Evolutionary conservation across 2,888 invertebrate genomes (phyloP), one percentile per base, ranked within the genome.

Genomic region (Meliscaeva auricollis): DNA sequence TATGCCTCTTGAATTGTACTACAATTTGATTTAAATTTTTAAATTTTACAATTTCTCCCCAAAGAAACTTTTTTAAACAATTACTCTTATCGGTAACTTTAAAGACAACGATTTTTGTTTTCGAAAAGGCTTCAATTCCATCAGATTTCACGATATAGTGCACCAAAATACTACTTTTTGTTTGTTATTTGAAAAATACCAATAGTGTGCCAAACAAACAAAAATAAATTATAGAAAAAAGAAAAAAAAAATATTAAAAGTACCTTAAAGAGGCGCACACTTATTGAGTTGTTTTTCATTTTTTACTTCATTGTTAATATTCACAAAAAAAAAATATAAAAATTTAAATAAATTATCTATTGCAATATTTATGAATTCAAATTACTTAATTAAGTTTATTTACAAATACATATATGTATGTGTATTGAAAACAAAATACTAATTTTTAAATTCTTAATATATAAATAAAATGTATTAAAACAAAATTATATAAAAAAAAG

Each of bases 131-230:
- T 26, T 26, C 13, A 15, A 54, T 15, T 54, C 54, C 30, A 1
- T 54, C 30, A 15, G 15, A 54, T 54, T 32, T 5, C 11, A 15
- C 54, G 54, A 32, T 54, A 15, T n/a, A 11, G 2, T 30, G 1
- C n/a, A 8, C 9, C 9, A 9, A 30, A 17, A 4, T 11, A 6
- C 13, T 8, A 11, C 9, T 52, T 15, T n/a, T n/a, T n/a, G n/a
- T n/a, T n/a, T n/a, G n/a, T 66, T 13, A 13, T 35, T 20, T 64
- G 20, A 54, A 64, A 54, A 64, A 30, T 54, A 13, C 44, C 68
- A 52, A 72, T 30, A 68, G 69, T 77, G 82, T 82, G 82, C 82
- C 82, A 82, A 82, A 75, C n/a, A 56, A 52, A 50, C 17, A 48
- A 26, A 46, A 1, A n/a, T 6, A 48, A 52, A 41, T 26, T 48